Conservation (phyloP, 2,888 invertebrate species). For the Eremobia ochroleuca region DNA sequence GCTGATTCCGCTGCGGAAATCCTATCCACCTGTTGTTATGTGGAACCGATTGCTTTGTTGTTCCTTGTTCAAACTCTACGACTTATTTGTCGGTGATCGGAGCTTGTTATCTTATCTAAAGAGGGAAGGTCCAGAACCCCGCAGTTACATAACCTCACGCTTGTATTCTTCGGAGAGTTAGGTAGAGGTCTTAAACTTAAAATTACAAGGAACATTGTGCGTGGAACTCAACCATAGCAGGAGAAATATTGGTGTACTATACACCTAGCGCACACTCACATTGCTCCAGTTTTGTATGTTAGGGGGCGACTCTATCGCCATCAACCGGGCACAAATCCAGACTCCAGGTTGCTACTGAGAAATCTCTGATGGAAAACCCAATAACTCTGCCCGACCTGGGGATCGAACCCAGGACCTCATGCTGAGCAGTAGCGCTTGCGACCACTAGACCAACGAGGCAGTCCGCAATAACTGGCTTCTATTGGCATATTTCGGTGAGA, state of each 20-base stretch:
- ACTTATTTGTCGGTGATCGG: neutral
- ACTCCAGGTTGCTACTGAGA: neutral
- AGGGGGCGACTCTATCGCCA: neutral
- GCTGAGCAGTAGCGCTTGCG: neutral
- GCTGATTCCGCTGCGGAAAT: neutral
- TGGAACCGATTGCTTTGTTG: neutral
- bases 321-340: too few relatives aligned
- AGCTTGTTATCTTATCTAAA: neutral
- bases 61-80: neutral
- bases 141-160: neutral
- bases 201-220: too few relatives aligned
- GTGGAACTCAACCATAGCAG: too few relatives aligned
- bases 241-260: neutral
- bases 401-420: neutral
- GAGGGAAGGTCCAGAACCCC: too few relatives aligned
- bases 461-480: neutral
- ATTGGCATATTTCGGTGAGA: neutral
- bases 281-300: too few relatives aligned
- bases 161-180: too few relatives aligned
- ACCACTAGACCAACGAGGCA: neutral
- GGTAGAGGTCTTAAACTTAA: neutral
- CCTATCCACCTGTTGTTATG: neutral
- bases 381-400: neutral
- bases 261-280: neutral
- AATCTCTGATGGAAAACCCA: neutral